Evolutionary conservation across 2,113 vertebrate species (phyloP), one percentile per base, ranked within the genome.

Genomic region (Bos javanicus): DNA sequence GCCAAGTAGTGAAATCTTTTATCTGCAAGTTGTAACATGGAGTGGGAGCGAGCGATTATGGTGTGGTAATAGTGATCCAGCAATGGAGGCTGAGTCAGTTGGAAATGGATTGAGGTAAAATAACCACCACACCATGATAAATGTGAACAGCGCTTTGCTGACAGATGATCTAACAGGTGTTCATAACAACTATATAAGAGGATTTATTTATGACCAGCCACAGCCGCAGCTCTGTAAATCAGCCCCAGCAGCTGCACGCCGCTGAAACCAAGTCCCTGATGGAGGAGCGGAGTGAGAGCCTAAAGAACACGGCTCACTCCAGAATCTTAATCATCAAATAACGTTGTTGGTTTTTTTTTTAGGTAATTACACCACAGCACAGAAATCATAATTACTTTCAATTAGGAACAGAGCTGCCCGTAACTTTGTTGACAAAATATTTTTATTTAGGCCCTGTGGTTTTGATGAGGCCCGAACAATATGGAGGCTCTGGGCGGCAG

Each of bases 101-200:
- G 98, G 99, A 99, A 99, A 99, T 99, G 99, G 99, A 99, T 99
- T 99, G 99, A 99, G 99, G 99, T 98, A 99, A 99, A 99, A 99
- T 99, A 99, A 99, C 98, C 98, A 98, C 98, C 87, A 93, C 98
- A 97, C 99, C 99, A 98, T 99, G 99, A 99, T 99, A 99, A 99
- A 99, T 99, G 99, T 99, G 99, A 99, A 98, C 99, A 98, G 99
- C 96, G 98, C 99, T 99, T 98, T 99, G 99, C 99, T 99, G 99
- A 99, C 99, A 99, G 99, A 99, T 99, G 99, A 99, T 99, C 99
- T 99, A 99, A 99, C 99, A 99, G 99, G 99, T 99, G 99, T 99
- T 99, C 99, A 99, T 99, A 99, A 99, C 99, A 99, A 99, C 99
- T 99, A 99, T 99, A 99, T 99, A 99, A 99, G 99, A 99, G 99